Conservation (phyloP, 2,888 invertebrate genomes). For the Folsomia manolachei region DNA sequence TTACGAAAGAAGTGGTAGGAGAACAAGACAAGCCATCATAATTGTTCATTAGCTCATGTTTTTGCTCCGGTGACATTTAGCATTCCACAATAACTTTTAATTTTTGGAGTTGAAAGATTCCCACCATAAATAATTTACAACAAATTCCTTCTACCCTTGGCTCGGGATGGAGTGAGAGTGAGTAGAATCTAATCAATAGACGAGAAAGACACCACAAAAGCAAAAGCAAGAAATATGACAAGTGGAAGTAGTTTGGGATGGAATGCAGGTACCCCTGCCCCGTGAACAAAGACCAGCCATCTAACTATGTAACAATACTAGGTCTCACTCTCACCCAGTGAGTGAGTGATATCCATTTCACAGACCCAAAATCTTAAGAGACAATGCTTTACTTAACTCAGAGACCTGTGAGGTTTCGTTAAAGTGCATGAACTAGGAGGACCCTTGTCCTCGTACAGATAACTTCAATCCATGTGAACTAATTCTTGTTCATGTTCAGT, state of each 20-base stretch:
- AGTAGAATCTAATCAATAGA: neutral
- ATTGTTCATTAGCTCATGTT: conserved; percentile 39
- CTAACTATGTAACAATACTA: too few species aligned
- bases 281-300: neutral
- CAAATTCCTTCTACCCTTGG: neutral
- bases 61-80: conserved; percentile 17
- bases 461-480: too few species aligned
- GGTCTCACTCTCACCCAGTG: too few species aligned
- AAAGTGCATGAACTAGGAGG: neutral
- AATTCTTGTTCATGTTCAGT: conserved; percentile 13
- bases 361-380: neutral
- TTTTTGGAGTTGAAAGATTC: neutral
- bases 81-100: neutral
- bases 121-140: neutral
- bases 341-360: neutral
- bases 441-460: neutral
- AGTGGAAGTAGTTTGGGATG: neutral
- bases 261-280: conserved; percentile 2
- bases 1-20: neutral
- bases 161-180: neutral
- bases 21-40: conserved; percentile 24
- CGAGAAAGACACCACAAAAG: neutral
- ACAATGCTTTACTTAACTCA: neutral
- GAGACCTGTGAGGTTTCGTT: too few species aligned
- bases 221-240: neutral